Evolutionary conservation across 2,113 vertebrate species (phyloP).

Genomic region (Seriola dumerili): DNA sequence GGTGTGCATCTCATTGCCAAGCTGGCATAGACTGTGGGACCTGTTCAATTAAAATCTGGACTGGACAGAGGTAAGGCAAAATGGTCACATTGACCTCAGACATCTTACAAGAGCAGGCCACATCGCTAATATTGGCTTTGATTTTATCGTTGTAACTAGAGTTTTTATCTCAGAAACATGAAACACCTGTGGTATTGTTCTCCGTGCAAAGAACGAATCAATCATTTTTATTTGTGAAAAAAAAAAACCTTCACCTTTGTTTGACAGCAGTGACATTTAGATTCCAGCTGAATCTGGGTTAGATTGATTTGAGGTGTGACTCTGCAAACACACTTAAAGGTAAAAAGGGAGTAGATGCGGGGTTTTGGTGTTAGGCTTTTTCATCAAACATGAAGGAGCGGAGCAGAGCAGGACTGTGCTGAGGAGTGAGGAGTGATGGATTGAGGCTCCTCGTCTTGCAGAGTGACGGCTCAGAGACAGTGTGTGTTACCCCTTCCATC

Average conservation of each 20-base stretch:
- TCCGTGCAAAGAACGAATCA: neutral
- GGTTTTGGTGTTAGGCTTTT: slow-evolving; percentile 33
- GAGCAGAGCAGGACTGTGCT: slow-evolving; percentile 29
- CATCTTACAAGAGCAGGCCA: neutral
- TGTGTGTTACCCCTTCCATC: slow-evolving; percentile 38
- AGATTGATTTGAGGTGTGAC: slow-evolving; percentile 31
- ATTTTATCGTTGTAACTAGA: neutral
- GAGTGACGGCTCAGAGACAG: slow-evolving; percentile 54
- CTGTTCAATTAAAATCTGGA: slow-evolving; percentile 17
- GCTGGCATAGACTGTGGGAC: slow-evolving; percentile 52
- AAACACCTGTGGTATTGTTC: neutral
- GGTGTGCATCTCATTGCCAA: slow-evolving; percentile 43
- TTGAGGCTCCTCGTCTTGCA: slow-evolving; percentile 40
- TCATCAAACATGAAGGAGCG: slow-evolving; percentile 55
- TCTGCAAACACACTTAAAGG: slow-evolving; percentile 36
- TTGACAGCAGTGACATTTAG: slow-evolving; percentile 46
- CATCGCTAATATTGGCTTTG: neutral
- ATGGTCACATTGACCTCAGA: neutral
- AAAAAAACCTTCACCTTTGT: slow-evolving; percentile 17
- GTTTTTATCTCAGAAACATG: neutral
- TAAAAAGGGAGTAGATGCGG: slow-evolving; percentile 28
- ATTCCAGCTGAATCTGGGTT: slow-evolving; percentile 17
- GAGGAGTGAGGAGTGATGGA: slow-evolving; percentile 51
- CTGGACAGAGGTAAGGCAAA: slow-evolving; percentile 31
- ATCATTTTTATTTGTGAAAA: neutral